Base-by-base conservation (phyloP, 2,888 invertebrate species). In the Amiota mariae region DNA sequence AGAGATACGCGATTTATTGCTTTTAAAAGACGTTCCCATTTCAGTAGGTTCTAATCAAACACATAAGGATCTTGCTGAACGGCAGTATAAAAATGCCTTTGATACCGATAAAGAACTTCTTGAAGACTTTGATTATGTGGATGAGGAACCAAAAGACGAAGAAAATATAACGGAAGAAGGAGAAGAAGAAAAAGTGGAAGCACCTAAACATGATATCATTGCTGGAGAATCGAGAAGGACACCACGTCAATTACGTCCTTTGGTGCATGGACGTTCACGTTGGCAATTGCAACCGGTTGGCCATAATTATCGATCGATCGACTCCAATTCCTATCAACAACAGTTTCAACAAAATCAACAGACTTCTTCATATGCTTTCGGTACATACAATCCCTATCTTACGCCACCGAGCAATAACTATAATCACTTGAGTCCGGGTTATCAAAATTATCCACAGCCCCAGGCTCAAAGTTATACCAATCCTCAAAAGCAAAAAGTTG, bases 211-310 rank as follows among this genome's bases (percentile, higher is more conserved):
- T 68, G 87, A 86, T 15, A 82, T 77, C 54, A 80, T 77, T 2
- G 77, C 73, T 0, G 88, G 80, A 13, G 89, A 89, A 73, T 87
- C 88, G 0, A 79, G 79, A 15, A 79, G 90, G 59, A 78, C 81
- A 0, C 79, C 89, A 46, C 85, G 90, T 2, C 90, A 90, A 76
- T 78, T 90, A 2, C 85, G 89, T 1, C 86, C 86, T 1, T 79
- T 77, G 20, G 70, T 75, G 15, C 74, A 79, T 6, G 74, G 78
- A 1, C 74, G 78, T 48, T 73, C 78, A 1, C 82, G 85, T 46
- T 86, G 87, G 81, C 83, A 79, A 67, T 74, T 82, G 75, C 56
- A 77, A 8, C 76, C 72, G 0, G 74, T 78, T 3, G 68, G 70
- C 0, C 72, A 76, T 24, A 85, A 85, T 73, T 88, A 87, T 72